phyloP scores from a whole-genome alignment of 2,113 vertebrate genomes.

The Romanogobio albipinnatus region DNA sequence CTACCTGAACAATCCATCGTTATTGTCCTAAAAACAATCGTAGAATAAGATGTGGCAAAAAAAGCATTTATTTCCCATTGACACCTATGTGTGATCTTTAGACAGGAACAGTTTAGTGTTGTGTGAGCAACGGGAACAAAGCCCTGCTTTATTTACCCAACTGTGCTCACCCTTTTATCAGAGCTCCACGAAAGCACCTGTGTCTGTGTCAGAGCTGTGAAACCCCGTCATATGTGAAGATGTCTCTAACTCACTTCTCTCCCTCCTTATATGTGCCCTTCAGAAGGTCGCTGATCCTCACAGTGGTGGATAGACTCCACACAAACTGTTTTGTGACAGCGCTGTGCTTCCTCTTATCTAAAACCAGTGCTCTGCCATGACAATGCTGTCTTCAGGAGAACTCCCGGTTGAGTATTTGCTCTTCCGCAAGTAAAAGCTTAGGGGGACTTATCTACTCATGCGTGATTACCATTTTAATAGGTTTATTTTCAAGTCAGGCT shows the following conservation, averaged over 20 bases:
- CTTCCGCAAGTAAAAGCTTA: conserved; percentile 49
- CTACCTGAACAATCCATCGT: background rate
- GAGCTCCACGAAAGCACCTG: conserved; percentile 69
- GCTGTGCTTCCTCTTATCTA: conserved; percentile 28
- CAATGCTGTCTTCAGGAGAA: conserved; percentile 23
- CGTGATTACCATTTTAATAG: conserved; percentile 60
- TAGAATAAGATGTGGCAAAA: conserved; percentile 8
- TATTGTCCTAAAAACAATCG: background rate
- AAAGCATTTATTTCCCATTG: conserved; percentile 7
- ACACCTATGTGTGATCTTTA: conserved; percentile 26
- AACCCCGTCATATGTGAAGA: conserved; percentile 61
- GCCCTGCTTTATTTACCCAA: conserved; percentile 38
- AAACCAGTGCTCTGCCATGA: background rate
- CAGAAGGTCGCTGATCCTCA: conserved; percentile 33
- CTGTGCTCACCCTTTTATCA: conserved; percentile 48
- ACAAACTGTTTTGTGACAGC: conserved; percentile 3
- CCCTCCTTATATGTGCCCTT: conserved; percentile 52
- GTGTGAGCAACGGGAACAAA: conserved; percentile 9
- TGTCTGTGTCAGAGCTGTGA: conserved; percentile 62
- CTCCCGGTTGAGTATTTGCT: conserved; percentile 36
- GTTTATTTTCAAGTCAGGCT: conserved; percentile 53
- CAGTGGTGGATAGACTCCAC: conserved; percentile 28
- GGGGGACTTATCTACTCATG: conserved; percentile 50
- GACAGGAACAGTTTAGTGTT: conserved; percentile 4
- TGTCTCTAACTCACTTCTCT: background rate